A percentile compares a stretch with the other conserved stretches of the same genome.
phyloP scores from a whole-genome alignment of 2,113 vertebrate species.

The Aphyosemion australe region DNA sequence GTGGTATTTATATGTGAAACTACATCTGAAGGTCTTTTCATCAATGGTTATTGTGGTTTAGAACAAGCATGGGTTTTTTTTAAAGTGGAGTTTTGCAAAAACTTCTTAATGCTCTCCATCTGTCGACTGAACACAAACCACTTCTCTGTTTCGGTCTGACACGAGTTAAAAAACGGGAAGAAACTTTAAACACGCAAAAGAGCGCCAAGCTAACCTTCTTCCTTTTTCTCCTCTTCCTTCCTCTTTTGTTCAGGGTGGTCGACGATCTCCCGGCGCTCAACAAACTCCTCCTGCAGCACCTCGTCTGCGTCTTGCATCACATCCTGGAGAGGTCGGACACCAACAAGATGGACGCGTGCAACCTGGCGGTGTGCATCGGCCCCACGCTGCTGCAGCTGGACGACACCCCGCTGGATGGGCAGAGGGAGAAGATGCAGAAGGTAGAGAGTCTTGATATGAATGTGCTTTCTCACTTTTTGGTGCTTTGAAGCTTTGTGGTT shows the following conservation, averaged over 20 bases:
- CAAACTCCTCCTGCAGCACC: slow-evolving; percentile 78
- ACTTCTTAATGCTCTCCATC: slow-evolving; percentile 26
- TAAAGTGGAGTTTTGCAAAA: slow-evolving; percentile 54
- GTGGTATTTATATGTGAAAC: not conserved
- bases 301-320: slow-evolving; percentile 81
- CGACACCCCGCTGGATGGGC: slow-evolving; percentile 75
- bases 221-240: slow-evolving; percentile 25
- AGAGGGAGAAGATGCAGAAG: slow-evolving; percentile 82
- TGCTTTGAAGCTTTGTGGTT: slow-evolving; percentile 54
- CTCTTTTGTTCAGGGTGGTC: slow-evolving; percentile 76
- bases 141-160: slow-evolving; percentile 52
- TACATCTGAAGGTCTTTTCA: slow-evolving; percentile 7
- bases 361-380: slow-evolving; percentile 89
- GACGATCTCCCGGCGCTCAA: slow-evolving; percentile 83
- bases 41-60: slow-evolving; percentile 1
- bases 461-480: slow-evolving; percentile 26
- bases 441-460: slow-evolving; percentile 55
- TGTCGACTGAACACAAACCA: slow-evolving; percentile 27
- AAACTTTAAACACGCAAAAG: slow-evolving; percentile 37
- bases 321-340: slow-evolving; percentile 76
- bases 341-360: slow-evolving; percentile 90
- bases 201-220: slow-evolving; percentile 47
- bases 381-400: slow-evolving; percentile 87
- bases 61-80: slow-evolving; percentile 7
- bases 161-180: slow-evolving; percentile 32